A percentile compares a stretch with the other conserved stretches of the same genome.
phyloP scores from a whole-genome alignment of 2,888 invertebrate species.

The Anagyrus pseudococci region DNA sequence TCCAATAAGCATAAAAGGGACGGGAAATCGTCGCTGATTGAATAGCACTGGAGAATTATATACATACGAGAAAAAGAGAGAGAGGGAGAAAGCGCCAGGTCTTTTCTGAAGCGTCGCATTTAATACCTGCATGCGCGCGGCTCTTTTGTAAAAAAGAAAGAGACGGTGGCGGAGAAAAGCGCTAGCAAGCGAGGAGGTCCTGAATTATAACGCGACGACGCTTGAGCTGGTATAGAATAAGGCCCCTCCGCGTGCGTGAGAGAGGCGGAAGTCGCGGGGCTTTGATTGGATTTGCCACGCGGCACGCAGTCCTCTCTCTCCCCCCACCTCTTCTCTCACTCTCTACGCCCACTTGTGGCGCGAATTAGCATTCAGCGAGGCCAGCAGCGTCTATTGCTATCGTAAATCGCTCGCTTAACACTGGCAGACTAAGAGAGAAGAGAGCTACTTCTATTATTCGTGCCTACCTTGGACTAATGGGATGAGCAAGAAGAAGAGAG shows the following conservation, averaged over 20 bases:
- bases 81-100: neutral
- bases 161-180: neutral
- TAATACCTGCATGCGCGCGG: neutral
- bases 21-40: slow-evolving; percentile 29
- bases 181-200: slow-evolving; percentile 1
- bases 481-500: too few species aligned
- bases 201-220: slow-evolving; percentile 27
- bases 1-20: slow-evolving; percentile 12
- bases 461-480: too few species aligned
- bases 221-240: neutral
- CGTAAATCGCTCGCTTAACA: slow-evolving; percentile 47
- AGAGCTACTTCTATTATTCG: too few species aligned
- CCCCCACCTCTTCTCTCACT: neutral
- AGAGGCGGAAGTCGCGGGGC: slow-evolving; percentile 42
- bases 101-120: slow-evolving; percentile 3
- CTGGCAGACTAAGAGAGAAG: slow-evolving; percentile 14
- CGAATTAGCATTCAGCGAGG: slow-evolving; percentile 48
- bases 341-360: slow-evolving; percentile 50
- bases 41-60: too few species aligned
- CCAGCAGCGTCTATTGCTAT: slow-evolving; percentile 49
- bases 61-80: too few species aligned
- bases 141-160: too few species aligned
- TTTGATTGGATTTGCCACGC: slow-evolving; percentile 59
- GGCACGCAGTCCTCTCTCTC: slow-evolving; percentile 33
- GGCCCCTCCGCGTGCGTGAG: neutral